Conservation (phyloP, 1,140 invertebrate species). For the Drosophila sp. region DNA sequence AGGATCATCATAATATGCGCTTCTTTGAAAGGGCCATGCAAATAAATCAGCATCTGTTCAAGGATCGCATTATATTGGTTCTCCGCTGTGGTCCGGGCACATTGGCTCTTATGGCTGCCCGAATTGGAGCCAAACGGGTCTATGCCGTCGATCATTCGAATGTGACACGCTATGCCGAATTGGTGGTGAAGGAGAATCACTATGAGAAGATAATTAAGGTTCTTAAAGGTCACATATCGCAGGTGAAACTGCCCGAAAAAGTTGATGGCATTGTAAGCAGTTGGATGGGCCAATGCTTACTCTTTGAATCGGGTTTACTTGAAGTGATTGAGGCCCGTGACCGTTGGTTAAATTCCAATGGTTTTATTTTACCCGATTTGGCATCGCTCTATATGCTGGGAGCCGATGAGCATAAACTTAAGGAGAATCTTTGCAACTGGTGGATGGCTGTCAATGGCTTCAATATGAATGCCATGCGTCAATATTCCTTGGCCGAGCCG, state of each 20-base stretch:
- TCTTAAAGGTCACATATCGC: constrained; percentile 94
- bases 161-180: constrained; percentile 97
- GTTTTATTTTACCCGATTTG: constrained; percentile 91
- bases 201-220: constrained; percentile 92
- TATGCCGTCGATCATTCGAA: constrained; percentile 98
- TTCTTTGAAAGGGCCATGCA: constrained; percentile 98
- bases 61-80: constrained; percentile 96
- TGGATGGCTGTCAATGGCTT: constrained; percentile 57
- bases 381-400: constrained; percentile 93
- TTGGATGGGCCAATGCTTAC: constrained; percentile 98
- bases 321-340: constrained; percentile 93
- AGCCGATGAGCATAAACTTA: constrained; percentile 77
- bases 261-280: constrained; percentile 99
- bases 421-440: constrained; percentile 57
- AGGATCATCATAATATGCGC: constrained; percentile 97
- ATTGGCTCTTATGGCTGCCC: constrained; percentile 99
- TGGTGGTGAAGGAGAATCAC: constrained; percentile 88
- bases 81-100: constrained; percentile 99
- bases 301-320: constrained; percentile 95
- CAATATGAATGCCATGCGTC: constrained; percentile 59
- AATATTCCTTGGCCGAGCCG: constrained; percentile 52
- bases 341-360: constrained; percentile 90
- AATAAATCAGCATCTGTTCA: constrained; percentile 97
- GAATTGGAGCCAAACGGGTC: constrained; percentile 96
- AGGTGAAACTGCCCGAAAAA: constrained; percentile 87